Evolutionary conservation across 2,113 vertebrate genomes (phyloP).

Genomic region (Eublepharis macularius): DNA sequence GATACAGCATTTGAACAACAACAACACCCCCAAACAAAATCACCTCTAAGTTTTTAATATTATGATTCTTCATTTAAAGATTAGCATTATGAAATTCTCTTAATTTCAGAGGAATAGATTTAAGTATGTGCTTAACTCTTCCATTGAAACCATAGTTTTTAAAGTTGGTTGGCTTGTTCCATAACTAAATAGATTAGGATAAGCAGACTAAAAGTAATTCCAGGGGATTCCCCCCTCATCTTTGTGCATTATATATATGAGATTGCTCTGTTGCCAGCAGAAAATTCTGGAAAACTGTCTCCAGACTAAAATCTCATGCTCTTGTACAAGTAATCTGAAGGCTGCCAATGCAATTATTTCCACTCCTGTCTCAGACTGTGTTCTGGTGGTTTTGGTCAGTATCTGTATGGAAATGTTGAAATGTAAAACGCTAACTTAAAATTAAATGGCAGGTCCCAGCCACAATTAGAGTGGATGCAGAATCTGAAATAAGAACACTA

Average conservation of each 20-base stretch:
- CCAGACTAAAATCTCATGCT: neutral
- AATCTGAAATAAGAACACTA: no score
- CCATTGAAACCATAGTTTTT: neutral
- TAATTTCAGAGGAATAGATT: neutral
- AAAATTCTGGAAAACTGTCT: neutral
- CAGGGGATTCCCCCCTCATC: neutral
- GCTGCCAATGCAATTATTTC: neutral
- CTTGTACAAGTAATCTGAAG: neutral
- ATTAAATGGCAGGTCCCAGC: neutral
- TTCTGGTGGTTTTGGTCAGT: neutral
- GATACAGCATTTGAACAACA: neutral
- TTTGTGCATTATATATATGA: rapidly evolving
- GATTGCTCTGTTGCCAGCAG: neutral
- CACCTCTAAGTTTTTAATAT: neutral
- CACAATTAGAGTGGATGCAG: neutral
- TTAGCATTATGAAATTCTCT: neutral
- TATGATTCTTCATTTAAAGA: neutral
- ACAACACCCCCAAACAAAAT: rapidly evolving
- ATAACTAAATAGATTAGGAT: neutral
- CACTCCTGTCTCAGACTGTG: neutral
- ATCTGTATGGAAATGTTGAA: neutral
- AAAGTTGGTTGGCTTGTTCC: neutral
- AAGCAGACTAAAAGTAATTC: rapidly evolving
- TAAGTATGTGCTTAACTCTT: neutral
- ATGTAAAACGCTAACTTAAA: neutral